A percentile compares a stretch with the other conserved stretches of the same genome.
These are phyloP conservation scores for Pelusios castaneus DNA, from an alignment of 2,113 vertebrate species.

Conservation along the genomic window DNA sequence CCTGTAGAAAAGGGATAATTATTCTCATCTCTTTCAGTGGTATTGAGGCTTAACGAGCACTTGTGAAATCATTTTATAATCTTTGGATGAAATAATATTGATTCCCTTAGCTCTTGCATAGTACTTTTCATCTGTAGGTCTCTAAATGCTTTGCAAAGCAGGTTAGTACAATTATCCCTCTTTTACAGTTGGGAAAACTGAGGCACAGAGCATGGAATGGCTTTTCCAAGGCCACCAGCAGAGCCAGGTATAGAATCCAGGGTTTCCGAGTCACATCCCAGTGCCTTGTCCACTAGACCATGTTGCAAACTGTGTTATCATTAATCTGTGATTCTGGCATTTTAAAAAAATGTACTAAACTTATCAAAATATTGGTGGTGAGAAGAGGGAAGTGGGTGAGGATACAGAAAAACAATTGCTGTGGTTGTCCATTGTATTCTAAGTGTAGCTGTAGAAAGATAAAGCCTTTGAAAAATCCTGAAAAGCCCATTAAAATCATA, in stretches of 20 bases:
- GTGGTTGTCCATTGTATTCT: fast-evolving
- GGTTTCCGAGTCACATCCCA: not conserved
- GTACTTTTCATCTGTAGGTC: not conserved
- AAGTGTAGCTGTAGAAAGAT: not conserved
- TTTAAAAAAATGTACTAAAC: not conserved
- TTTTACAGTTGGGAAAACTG: not conserved
- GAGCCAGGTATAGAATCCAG: not conserved
- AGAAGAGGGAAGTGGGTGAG: not conserved
- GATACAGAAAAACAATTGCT: not conserved
- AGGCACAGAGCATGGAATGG: not conserved
- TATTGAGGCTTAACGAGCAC: not conserved
- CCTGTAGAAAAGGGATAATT: not conserved
- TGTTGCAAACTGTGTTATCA: not conserved
- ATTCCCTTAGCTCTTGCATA: not conserved
- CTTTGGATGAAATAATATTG: not conserved
- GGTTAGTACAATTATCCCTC: not conserved
- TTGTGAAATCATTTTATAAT: not conserved
- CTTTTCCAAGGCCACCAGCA: not conserved
- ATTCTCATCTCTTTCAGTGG: not conserved
- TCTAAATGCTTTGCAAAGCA: not conserved
- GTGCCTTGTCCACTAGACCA: not conserved
- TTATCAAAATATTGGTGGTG: not conserved
- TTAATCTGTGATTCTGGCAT: not conserved
- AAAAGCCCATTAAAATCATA: not conserved
- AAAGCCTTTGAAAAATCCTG: not conserved